Percentiles rank a stretch among this genome's conserved stretches.
Evolutionary conservation across 2,888 invertebrate species (phyloP).

Genomic region (Perdita meconis): DNA sequence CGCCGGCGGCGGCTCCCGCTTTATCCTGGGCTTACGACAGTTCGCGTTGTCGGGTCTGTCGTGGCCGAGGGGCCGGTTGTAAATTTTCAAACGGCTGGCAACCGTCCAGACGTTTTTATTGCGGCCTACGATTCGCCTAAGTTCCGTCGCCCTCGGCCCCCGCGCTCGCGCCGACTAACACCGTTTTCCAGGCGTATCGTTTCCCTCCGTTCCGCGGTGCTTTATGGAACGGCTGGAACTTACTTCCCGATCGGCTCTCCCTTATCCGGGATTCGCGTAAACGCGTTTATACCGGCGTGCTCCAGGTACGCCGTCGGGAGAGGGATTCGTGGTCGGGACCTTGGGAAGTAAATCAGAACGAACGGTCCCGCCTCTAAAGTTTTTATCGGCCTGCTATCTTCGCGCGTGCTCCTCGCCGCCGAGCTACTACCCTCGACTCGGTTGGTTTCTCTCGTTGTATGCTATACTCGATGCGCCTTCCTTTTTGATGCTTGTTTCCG

Average conservation of each 20-base stretch:
- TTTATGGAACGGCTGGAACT: constrained; percentile 43
- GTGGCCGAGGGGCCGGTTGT: constrained; percentile 38
- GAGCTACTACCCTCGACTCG: background rate
- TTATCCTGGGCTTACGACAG: constrained; percentile 43
- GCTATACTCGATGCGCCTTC: background rate
- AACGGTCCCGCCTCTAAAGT: constrained; percentile 3
- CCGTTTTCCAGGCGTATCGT: constrained; percentile 25
- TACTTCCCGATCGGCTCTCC: constrained; percentile 28
- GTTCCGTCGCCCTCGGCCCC: constrained; percentile 24
- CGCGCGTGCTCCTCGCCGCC: background rate
- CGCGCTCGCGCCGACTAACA: constrained; percentile 47
- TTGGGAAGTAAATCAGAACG: constrained; percentile 26
- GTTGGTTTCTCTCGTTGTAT: background rate
- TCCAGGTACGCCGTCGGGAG: background rate
- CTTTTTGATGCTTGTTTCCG: background rate
- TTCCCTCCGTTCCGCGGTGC: constrained; percentile 9
- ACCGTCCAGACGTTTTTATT: constrained; percentile 72
- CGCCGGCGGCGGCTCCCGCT: constrained; percentile 8
- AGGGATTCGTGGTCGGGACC: constrained; percentile 12
- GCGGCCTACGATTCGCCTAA: constrained; percentile 54
- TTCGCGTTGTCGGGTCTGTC: constrained; percentile 45
- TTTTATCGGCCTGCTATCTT: constrained; percentile 29
- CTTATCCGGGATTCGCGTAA: constrained; percentile 10
- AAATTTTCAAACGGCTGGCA: constrained; percentile 73
- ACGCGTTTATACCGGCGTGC: constrained; percentile 20